Conservation (phyloP, 2,113 vertebrate genomes). For the Gnathonemus longibarbis region DNA sequence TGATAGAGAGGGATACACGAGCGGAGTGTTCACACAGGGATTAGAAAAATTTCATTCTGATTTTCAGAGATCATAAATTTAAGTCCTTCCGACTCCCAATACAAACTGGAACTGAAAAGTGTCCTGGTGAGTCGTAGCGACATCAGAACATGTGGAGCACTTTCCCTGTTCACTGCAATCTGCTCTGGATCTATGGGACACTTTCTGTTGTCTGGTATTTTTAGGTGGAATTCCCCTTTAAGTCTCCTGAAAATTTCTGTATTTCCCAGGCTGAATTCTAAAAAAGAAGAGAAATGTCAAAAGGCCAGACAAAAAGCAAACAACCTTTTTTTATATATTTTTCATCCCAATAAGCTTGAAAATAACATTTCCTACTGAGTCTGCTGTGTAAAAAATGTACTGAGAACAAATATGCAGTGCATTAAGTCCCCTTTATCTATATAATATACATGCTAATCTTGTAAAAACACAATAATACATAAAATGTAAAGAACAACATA, state of each 20-base stretch:
- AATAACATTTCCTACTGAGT: neutral
- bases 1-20: neutral
- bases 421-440: neutral
- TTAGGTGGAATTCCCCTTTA: neutral
- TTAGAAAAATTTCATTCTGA: neutral
- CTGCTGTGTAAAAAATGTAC: neutral
- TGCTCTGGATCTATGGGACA: neutral
- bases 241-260: neutral
- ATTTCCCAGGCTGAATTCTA: conserved; percentile 9
- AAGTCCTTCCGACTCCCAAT: neutral
- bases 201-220: neutral
- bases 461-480: neutral
- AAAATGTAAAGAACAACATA: neutral
- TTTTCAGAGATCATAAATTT: neutral
- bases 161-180: neutral
- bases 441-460: neutral
- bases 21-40: neutral
- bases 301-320: neutral
- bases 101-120: neutral
- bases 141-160: neutral
- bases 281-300: conserved; percentile 20
- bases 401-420: neutral
- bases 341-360: neutral
- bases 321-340: neutral
- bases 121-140: neutral